Percentiles rank a stretch among this genome's conserved stretches.
Evolutionary conservation across 2,888 invertebrate species (phyloP).

Genomic region (Drosophila mettleri): DNA sequence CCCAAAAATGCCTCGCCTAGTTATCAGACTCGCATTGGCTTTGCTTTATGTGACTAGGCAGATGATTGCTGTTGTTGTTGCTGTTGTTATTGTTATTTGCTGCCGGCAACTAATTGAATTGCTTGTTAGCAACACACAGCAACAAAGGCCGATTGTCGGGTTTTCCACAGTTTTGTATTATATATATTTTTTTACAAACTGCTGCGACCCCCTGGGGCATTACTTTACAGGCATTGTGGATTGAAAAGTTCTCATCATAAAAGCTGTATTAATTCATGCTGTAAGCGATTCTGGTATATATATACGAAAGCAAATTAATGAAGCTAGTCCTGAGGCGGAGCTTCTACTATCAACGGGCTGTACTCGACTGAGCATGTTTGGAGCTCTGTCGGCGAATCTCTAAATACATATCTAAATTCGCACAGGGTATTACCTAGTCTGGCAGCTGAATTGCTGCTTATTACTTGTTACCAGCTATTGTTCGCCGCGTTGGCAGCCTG

Average conservation of each 20-base stretch:
- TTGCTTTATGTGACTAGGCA: slow-evolving; percentile 49
- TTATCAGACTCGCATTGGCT: slow-evolving; percentile 62
- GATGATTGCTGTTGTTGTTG: slow-evolving; percentile 52
- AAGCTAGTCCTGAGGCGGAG: background rate
- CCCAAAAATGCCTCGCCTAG: slow-evolving; percentile 35
- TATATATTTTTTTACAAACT: background rate
- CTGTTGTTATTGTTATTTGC: slow-evolving; percentile 49
- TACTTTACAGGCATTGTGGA: background rate
- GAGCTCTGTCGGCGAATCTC: background rate
- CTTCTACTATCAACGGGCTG: background rate
- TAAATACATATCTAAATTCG: background rate
- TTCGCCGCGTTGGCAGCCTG: slow-evolving; percentile 25
- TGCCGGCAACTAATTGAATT: slow-evolving; percentile 57
- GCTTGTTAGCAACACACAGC: slow-evolving; percentile 53
- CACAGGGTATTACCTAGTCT: slow-evolving; percentile 19
- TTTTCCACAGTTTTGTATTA: slow-evolving; percentile 6
- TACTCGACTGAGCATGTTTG: background rate
- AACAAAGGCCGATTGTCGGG: slow-evolving; percentile 36
- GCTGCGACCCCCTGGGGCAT: slow-evolving; percentile 1
- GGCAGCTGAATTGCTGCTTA: background rate
- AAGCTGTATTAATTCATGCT: too few relatives aligned
- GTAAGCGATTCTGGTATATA: background rate
- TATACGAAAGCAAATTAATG: background rate
- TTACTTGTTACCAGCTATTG: slow-evolving; percentile 35
- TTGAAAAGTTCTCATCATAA: background rate